phyloP scores from a whole-genome alignment of 2,113 vertebrate species.

The Genyomyrus donnyi region DNA sequence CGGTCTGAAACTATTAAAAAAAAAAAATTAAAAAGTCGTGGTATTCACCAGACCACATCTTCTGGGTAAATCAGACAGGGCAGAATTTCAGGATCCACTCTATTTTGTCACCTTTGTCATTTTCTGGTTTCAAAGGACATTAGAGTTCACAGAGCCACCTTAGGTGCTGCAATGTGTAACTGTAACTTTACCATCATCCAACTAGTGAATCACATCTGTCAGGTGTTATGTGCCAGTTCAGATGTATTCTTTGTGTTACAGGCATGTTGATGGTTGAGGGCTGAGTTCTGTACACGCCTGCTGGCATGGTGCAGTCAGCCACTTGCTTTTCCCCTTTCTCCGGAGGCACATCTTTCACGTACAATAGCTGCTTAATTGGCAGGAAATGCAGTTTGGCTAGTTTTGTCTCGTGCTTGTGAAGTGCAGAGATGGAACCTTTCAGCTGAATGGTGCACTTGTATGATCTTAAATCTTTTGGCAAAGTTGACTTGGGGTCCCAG shows the following conservation, averaged over 20 bases:
- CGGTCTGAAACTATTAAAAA: background rate
- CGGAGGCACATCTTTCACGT: background rate
- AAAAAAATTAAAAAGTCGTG: background rate
- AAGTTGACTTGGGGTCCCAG: background rate
- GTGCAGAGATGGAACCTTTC: background rate
- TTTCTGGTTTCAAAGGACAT: background rate
- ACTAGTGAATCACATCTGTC: background rate
- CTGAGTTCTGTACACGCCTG: background rate
- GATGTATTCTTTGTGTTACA: background rate
- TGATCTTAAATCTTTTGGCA: background rate
- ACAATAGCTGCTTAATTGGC: background rate
- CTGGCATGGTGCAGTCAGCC: background rate
- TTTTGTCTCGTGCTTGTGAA: background rate
- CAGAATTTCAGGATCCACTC: background rate
- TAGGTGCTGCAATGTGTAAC: background rate
- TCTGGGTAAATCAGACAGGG: background rate
- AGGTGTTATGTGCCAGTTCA: background rate
- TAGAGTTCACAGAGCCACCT: background rate
- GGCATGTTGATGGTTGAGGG: background rate
- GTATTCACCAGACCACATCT: background rate
- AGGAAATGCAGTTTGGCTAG: background rate
- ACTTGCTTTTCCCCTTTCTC: background rate
- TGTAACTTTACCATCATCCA: background rate
- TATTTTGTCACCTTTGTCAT: background rate
- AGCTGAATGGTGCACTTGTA: background rate